Percentiles rank a stretch among this genome's conserved stretches.
Evolutionary conservation across 2,888 invertebrate genomes (phyloP).

Genomic region (Bombylius discolor): DNA sequence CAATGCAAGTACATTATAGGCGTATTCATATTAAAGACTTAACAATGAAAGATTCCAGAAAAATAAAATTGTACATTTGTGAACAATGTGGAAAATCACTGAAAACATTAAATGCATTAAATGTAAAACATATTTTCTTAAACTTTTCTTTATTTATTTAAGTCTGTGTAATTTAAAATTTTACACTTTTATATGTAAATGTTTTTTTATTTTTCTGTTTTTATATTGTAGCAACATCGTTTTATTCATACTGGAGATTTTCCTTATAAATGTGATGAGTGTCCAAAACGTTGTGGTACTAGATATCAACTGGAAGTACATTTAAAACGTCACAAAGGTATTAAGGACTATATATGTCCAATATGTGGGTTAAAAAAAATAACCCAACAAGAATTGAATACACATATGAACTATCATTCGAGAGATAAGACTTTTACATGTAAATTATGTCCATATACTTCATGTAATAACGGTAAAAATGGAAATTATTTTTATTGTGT

Average conservation of each 20-base stretch:
- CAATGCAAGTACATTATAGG: conserved; percentile 5
- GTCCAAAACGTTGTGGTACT: conserved; percentile 7
- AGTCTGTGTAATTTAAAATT: no score
- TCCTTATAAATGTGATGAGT: conserved; percentile 7
- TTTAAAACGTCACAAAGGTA: conserved; percentile 12
- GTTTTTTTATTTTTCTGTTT: neutral
- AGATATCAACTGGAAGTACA: conserved; percentile 13
- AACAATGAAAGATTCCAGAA: neutral
- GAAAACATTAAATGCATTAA: neutral
- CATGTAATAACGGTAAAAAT: conserved; percentile 7
- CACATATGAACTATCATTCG: conserved; percentile 7
- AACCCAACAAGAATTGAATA: conserved; percentile 9
- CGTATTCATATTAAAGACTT: neutral
- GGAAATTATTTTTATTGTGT: neutral
- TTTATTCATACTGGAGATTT: conserved; percentile 8
- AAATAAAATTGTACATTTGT: conserved; percentile 1
- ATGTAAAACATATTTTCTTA: neutral
- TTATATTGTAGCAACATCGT: conserved; percentile 6
- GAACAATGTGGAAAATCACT: conserved; percentile 9
- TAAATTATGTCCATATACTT: conserved; percentile 7
- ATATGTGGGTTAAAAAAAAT: conserved; percentile 11
- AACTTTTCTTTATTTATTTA: no score
- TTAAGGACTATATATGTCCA: conserved; percentile 8
- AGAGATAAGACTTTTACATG: conserved; percentile 9
- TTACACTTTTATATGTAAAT: neutral